phyloP scores from a whole-genome alignment of 2,113 vertebrate genomes.

The Eonycteris spelaea region DNA sequence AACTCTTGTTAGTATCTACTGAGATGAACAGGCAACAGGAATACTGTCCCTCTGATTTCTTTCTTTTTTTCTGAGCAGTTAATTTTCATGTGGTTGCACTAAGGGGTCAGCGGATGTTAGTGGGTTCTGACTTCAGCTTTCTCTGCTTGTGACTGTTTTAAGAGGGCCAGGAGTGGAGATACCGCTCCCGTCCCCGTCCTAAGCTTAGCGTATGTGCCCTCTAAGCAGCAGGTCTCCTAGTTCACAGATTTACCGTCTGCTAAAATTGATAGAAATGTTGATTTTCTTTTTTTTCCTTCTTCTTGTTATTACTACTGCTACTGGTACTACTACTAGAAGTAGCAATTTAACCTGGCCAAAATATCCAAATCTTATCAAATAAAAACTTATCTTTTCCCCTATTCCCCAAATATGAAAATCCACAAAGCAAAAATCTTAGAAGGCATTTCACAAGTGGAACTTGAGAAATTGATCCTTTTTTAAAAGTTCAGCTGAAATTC shows the following conservation, averaged over 20 bases:
- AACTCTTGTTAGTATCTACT: neutral
- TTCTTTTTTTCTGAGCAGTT: neutral
- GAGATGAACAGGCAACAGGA: neutral
- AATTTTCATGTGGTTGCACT: neutral
- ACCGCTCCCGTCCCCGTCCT: neutral
- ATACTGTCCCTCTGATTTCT: neutral
- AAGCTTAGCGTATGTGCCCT: neutral
- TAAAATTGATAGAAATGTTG: neutral
- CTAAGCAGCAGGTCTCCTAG: neutral
- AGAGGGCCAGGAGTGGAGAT: neutral
- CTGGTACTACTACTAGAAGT: accelerated
- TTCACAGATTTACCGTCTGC: neutral
- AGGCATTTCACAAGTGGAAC: neutral
- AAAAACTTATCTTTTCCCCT: neutral
- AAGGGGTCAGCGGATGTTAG: neutral
- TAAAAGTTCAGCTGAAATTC: neutral
- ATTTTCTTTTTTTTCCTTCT: neutral
- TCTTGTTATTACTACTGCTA: neutral
- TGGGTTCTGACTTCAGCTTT: neutral
- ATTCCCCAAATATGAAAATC: neutral
- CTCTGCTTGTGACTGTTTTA: neutral
- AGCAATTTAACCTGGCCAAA: neutral
- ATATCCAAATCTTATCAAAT: neutral
- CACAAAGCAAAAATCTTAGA: neutral
- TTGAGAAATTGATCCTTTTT: neutral